Conservation (phyloP, 2,797 vertebrate species). For the Intellagama lesueurii region DNA sequence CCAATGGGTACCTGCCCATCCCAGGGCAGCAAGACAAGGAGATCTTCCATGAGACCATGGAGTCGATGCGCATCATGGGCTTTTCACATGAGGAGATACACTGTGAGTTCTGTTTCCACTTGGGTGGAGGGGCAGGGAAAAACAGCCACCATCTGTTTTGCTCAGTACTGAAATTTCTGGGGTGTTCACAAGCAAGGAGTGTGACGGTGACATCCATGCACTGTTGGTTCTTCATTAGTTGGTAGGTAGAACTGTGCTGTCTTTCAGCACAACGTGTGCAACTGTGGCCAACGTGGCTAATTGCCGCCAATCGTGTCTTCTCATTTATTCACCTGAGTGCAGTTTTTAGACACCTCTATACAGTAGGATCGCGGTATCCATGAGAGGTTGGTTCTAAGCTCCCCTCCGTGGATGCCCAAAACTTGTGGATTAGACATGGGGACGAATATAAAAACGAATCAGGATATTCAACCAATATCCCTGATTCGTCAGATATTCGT, state of each 20-base stretch:
- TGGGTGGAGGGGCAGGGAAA: background rate
- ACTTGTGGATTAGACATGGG: too few species aligned
- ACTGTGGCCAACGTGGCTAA: background rate
- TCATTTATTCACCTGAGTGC: too few species aligned
- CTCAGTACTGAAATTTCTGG: background rate
- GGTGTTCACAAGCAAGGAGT: background rate
- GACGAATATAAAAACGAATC: too few species aligned
- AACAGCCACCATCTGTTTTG: background rate
- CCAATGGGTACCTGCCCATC: constrained; percentile 84
- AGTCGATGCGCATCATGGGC: constrained; percentile 92
- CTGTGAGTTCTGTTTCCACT: constrained; percentile 77
- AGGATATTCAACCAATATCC: too few species aligned
- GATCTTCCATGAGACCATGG: constrained; percentile 93
- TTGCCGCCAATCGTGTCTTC: background rate
- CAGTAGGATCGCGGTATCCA: too few species aligned
- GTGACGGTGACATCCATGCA: too few species aligned
- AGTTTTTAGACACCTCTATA: too few species aligned
- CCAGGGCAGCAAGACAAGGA: constrained; percentile 90
- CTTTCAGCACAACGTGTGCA: background rate
- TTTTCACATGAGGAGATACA: constrained; percentile 87
- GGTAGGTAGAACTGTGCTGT: background rate
- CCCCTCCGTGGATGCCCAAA: too few species aligned
- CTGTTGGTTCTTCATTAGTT: background rate
- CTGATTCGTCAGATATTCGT: too few species aligned
- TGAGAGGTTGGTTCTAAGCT: too few species aligned